phyloP scores from a whole-genome alignment of 2,888 invertebrate genomes.

The Globia sparganii region DNA sequence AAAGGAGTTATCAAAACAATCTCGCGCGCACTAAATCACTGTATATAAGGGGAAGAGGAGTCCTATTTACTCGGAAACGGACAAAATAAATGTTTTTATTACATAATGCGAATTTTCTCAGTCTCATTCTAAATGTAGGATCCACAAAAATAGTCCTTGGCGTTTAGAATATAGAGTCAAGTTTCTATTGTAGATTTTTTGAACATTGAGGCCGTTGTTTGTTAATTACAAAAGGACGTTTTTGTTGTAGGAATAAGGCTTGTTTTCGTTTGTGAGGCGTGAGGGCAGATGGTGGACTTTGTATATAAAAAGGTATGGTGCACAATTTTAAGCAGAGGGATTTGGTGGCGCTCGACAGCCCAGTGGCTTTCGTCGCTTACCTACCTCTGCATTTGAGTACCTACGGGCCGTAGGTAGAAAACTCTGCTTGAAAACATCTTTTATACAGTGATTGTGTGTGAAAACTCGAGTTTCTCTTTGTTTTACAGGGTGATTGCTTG shows the following conservation, averaged over 20 bases:
- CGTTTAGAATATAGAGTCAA: conserved; percentile 65
- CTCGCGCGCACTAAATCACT: conserved; percentile 89
- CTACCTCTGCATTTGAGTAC: conserved; percentile 69
- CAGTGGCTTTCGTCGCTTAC: conserved; percentile 74
- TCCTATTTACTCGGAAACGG: conserved; percentile 89
- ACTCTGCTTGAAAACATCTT: conserved; percentile 27
- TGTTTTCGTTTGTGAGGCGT: conserved; percentile 68
- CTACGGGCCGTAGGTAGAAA: conserved; percentile 36
- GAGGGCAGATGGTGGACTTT: conserved; percentile 78
- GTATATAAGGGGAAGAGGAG: conserved; percentile 89
- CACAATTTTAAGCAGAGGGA: conserved; percentile 90
- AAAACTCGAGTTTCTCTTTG: not conserved
- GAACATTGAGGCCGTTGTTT: conserved; percentile 54
- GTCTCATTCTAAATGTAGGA: conserved; percentile 74
- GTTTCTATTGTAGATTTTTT: conserved; percentile 66
- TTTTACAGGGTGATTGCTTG: conserved; percentile 8
- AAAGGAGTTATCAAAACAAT: conserved; percentile 90
- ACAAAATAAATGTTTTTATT: conserved; percentile 90
- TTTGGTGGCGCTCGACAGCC: conserved; percentile 79
- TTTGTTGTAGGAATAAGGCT: conserved; percentile 60
- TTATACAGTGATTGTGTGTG: conserved; percentile 29
- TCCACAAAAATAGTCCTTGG: conserved; percentile 70
- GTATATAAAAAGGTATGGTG: conserved; percentile 87
- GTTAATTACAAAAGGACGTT: conserved; percentile 70
- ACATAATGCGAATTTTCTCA: conserved; percentile 90